phyloP scores from a whole-genome alignment of 2,797 vertebrate species.

The Sylvilagus floridanus region DNA sequence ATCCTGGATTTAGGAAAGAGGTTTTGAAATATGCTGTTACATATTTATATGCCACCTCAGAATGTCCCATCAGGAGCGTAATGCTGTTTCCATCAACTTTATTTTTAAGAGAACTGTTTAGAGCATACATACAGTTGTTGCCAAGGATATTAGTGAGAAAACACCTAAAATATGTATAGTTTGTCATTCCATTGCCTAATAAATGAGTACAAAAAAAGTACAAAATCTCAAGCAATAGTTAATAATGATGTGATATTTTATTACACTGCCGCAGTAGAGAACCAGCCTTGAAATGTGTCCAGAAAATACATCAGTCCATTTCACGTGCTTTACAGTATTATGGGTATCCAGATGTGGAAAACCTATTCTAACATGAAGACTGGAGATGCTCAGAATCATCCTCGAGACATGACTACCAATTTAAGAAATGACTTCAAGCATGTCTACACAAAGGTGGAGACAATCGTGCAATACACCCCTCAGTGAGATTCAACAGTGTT shows the following conservation, averaged over 20 bases:
- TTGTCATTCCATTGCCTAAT: constrained; percentile 48
- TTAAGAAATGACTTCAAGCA: not conserved
- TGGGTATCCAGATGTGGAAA: not conserved
- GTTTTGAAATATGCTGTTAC: not conserved
- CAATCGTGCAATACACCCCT: not conserved
- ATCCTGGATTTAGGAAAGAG: not conserved
- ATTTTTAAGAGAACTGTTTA: constrained; percentile 61
- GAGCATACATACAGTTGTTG: constrained; percentile 14
- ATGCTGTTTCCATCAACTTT: constrained; percentile 34
- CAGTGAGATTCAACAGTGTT: not conserved
- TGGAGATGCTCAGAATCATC: not conserved
- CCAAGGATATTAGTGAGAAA: constrained; percentile 62
- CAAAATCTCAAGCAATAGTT: constrained; percentile 42
- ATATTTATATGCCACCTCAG: not conserved
- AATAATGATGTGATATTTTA: constrained; percentile 52
- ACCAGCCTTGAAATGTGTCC: constrained; percentile 51
- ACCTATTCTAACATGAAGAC: not conserved
- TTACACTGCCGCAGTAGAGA: not conserved
- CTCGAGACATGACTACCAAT: not conserved
- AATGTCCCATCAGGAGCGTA: not conserved
- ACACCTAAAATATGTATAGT: constrained; percentile 28
- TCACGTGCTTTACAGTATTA: not conserved
- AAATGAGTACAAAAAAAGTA: constrained; percentile 41
- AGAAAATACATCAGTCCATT: constrained; percentile 40
- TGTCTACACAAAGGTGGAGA: not conserved